phyloP scores from a whole-genome alignment of 1,140 invertebrate species.

The Neodiprion virginianus region DNA sequence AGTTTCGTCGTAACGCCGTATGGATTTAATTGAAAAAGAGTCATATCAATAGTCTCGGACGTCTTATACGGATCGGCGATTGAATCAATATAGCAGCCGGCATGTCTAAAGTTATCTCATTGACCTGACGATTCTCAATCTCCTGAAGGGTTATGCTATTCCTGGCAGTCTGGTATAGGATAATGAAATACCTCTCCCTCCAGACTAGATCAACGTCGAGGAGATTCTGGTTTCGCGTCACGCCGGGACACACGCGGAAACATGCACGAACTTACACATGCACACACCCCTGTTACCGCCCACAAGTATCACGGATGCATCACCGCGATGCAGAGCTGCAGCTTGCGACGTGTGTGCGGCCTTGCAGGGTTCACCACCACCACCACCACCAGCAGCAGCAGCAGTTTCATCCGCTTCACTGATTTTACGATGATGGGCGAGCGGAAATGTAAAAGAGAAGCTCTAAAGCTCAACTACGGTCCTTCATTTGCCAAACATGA shows the following conservation, averaged over 20 bases:
- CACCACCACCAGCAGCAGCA: slow-evolving; percentile 36
- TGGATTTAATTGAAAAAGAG: too few relatives aligned
- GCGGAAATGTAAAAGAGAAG: slow-evolving; percentile 36
- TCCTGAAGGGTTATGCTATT: slow-evolving; percentile 19
- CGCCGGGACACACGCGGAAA: neutral
- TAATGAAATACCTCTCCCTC: slow-evolving; percentile 38
- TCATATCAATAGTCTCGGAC: neutral
- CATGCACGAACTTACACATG: too few relatives aligned
- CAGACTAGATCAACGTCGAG: neutral
- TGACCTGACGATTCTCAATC: slow-evolving; percentile 44
- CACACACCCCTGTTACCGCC: neutral
- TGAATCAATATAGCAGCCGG: slow-evolving; percentile 44
- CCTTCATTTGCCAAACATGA: slow-evolving; percentile 34
- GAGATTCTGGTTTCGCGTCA: neutral
- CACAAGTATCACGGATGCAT: neutral
- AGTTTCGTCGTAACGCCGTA: too few relatives aligned
- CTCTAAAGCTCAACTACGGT: slow-evolving; percentile 20
- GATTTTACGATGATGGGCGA: slow-evolving; percentile 55
- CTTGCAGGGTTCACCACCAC: neutral
- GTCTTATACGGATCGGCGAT: neutral
- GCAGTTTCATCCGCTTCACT: slow-evolving; percentile 47
- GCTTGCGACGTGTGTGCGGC: neutral
- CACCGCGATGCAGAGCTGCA: neutral
- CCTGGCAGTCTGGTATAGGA: slow-evolving; percentile 29
- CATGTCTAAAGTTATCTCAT: slow-evolving; percentile 45